Percentiles rank a stretch among this genome's conserved stretches.
Conservation (phyloP, 2,113 vertebrate species). For the Corythaixoides concolor region DNA sequence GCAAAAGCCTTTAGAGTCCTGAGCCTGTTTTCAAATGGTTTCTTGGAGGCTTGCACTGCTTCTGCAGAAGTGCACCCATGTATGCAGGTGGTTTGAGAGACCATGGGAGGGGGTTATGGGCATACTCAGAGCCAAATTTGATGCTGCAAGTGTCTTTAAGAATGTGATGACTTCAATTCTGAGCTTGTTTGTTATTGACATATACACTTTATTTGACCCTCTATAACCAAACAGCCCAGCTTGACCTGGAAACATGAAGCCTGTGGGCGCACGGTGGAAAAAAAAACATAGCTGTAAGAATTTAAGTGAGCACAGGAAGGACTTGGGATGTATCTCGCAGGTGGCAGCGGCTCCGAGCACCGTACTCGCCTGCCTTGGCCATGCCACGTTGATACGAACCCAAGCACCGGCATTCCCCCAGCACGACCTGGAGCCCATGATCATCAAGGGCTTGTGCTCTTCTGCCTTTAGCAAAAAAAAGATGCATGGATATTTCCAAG, state of each 20-base stretch:
- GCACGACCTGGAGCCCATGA: not conserved
- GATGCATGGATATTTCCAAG: not conserved
- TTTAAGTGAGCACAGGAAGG: fast-evolving
- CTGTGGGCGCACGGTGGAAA: not conserved
- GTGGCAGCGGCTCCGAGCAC: not conserved
- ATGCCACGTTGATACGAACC: fast-evolving
- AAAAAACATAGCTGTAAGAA: not conserved
- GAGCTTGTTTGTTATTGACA: not conserved
- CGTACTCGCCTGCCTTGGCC: fast-evolving
- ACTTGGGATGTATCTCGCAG: not conserved
- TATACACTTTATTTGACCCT: not conserved
- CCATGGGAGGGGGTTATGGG: not conserved
- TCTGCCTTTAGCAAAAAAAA: not conserved
- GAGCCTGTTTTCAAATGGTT: not conserved
- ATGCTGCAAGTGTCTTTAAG: not conserved
- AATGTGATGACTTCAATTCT: not conserved
- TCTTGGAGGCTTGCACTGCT: not conserved
- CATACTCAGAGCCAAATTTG: not conserved
- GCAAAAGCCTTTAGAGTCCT: not conserved
- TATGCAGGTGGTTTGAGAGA: not conserved
- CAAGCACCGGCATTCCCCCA: fast-evolving
- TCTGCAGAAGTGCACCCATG: not conserved
- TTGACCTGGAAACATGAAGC: fast-evolving
- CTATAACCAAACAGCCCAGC: not conserved
- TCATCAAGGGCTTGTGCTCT: not conserved